Evolutionary conservation across 2,888 invertebrate species (phyloP), one percentile per base, ranked within the genome.

Genomic region (Tetheella fluctuosa): DNA sequence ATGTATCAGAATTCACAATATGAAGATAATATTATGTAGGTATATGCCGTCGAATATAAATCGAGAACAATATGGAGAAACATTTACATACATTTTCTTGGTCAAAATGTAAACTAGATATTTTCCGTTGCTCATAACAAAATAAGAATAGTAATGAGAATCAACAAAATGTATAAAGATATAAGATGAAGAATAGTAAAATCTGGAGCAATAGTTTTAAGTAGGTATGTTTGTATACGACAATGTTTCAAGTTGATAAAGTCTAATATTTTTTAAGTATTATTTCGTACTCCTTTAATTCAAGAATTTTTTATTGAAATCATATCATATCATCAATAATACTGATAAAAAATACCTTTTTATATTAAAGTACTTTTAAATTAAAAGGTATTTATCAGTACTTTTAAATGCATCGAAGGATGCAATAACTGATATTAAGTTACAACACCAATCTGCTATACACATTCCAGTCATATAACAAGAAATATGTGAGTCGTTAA

Each of bases 21-120:
- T 71, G 62, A 57, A 77, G 73, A 80, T 75, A 78, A 80, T 73
- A n/a, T n/a, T n/a, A n/a, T n/a, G n/a, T n/a, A n/a, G n/a, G n/a
- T n/a, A 75, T 63, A 83, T 77, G 73, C 74, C 68, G 71, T 75
- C 66, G 80, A 72, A 83, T 84, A 83, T 79, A 81, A 81, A 85
- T 82, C 79, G 81, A 67, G 64, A 76, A 78, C 77, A 80, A 80
- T 79, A 80, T 74, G 67, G 71, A 71, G 67, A 68, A 58, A 72
- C 69, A 81, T 83, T 82, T 84, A 80, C 83, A 85, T 85, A 80
- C 59, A 76, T 76, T 76, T 76, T 76, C 75, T 77, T 79, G 79
- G 78, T 76, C 79, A 81, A 81, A 80, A 80, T 82, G 76, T 76
- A 79, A 76, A 79, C 70, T 68, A 70, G 68, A 69, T 69, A 69